Conservation (phyloP, 2,888 invertebrate genomes). For the Drosophila parthenogenetica region DNA sequence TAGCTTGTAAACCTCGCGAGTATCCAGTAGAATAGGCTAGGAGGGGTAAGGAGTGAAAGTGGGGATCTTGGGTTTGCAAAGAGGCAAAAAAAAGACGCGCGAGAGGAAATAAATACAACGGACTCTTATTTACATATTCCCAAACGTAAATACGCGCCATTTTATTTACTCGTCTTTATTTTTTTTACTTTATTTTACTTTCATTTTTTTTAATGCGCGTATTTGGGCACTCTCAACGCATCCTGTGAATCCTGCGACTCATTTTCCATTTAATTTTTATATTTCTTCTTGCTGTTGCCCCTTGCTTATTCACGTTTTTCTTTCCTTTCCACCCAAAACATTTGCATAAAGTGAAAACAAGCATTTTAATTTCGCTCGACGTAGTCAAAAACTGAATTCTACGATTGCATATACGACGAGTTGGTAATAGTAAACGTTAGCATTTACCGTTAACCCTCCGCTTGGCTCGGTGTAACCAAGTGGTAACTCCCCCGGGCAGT, state of each 20-base stretch:
- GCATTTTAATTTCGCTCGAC: slow-evolving; percentile 82
- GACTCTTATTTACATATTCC: slow-evolving; percentile 79
- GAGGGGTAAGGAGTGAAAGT: not conserved
- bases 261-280: slow-evolving; percentile 14
- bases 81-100: slow-evolving; percentile 54
- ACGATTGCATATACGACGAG: slow-evolving; percentile 63
- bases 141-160: slow-evolving; percentile 79
- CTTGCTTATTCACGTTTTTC: slow-evolving; percentile 59
- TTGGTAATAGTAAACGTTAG: slow-evolving; percentile 68
- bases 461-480: slow-evolving; percentile 32
- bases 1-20: slow-evolving; percentile 81
- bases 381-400: slow-evolving; percentile 65
- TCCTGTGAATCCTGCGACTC: slow-evolving; percentile 38
- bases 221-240: slow-evolving; percentile 58
- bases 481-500: slow-evolving; percentile 66
- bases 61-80: slow-evolving; percentile 4
- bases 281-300: slow-evolving; percentile 7
- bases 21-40: slow-evolving; percentile 34
- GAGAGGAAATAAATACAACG: slow-evolving; percentile 78
- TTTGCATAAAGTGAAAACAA: slow-evolving; percentile 84
- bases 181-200: slow-evolving; percentile 36
- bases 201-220: slow-evolving; percentile 8
- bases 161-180: slow-evolving; percentile 67
- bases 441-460: slow-evolving; percentile 62
- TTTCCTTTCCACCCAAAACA: slow-evolving; percentile 51